Percentiles rank a stretch among this genome's conserved stretches.
Evolutionary conservation across 2,113 vertebrate species (phyloP).

Genomic region (Triplophysa dalaica): DNA sequence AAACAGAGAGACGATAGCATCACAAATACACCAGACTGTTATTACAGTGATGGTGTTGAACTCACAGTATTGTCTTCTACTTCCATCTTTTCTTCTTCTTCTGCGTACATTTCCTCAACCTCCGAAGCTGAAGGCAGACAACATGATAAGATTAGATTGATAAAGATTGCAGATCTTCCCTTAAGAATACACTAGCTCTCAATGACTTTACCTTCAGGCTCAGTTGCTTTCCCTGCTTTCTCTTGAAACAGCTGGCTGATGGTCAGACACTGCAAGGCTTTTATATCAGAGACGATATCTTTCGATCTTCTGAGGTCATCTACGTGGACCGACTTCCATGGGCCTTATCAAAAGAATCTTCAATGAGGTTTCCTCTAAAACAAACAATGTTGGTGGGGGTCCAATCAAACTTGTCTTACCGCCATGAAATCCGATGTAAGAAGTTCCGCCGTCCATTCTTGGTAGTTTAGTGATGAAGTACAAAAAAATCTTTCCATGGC

Average conservation of each 20-base stretch:
- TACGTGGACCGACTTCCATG: constrained; percentile 91
- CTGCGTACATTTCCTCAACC: constrained; percentile 63
- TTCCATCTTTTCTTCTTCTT: constrained; percentile 49
- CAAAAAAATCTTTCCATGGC: constrained; percentile 71
- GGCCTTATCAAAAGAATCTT: constrained; percentile 70
- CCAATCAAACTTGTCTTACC: constrained; percentile 66
- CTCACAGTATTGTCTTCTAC: constrained; percentile 60
- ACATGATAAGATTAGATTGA: too few species aligned
- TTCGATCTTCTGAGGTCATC: constrained; percentile 88
- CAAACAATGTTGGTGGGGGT: not conserved
- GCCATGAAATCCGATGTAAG: constrained; percentile 91
- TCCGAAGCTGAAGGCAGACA: constrained; percentile 67
- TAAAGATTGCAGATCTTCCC: too few species aligned
- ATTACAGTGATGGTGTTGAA: constrained; percentile 1
- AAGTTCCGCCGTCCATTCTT: constrained; percentile 81
- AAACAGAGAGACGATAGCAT: not conserved
- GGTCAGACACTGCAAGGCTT: constrained; percentile 80
- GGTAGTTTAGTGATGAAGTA: constrained; percentile 92
- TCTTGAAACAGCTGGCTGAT: constrained; percentile 87
- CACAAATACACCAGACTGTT: too few species aligned
- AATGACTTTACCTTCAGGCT: constrained; percentile 61
- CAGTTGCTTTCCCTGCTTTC: constrained; percentile 15
- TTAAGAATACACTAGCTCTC: too few species aligned
- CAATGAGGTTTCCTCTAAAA: not conserved
- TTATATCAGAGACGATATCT: constrained; percentile 84